Conservation (phyloP, 2,113 vertebrate species). For the Drymodes brunneopygia region DNA sequence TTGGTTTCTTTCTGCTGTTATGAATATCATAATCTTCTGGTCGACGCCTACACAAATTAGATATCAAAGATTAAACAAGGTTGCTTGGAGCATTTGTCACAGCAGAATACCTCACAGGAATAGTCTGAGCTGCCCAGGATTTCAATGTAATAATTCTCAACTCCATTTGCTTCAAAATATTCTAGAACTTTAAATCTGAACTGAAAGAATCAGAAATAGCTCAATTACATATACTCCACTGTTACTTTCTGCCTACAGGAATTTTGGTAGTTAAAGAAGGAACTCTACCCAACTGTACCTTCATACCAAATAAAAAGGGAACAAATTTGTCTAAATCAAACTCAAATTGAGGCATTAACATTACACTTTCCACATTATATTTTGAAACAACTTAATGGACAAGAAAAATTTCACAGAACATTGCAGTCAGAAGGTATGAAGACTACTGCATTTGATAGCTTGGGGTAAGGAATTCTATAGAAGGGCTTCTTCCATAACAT, state of each 20-base stretch:
- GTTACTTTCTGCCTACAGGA: background rate
- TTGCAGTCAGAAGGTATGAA: background rate
- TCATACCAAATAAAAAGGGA: background rate
- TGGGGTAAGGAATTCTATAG: background rate
- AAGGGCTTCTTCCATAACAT: background rate
- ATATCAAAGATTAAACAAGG: slow-evolving; percentile 82
- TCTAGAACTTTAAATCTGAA: slow-evolving; percentile 9
- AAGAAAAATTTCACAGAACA: background rate
- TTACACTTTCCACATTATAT: background rate
- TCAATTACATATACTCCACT: background rate
- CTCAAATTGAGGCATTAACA: background rate
- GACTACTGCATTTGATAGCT: background rate
- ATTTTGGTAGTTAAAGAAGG: background rate
- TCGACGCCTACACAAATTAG: slow-evolving; percentile 97
- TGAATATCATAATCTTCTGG: slow-evolving; percentile 98
- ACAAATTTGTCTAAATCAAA: background rate
- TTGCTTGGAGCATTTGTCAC: slow-evolving; percentile 52
- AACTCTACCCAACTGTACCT: background rate
- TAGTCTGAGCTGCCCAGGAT: slow-evolving; percentile 23
- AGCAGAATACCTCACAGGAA: slow-evolving; percentile 64
- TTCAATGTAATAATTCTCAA: background rate
- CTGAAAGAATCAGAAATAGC: background rate
- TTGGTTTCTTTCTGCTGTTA: slow-evolving; percentile 96
- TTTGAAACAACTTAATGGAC: background rate
- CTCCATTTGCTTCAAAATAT: background rate